A percentile compares a stretch with the other conserved stretches of the same genome.
Evolutionary conservation across 2,797 vertebrate genomes (phyloP).

Genomic region (Anguilla obscura): DNA sequence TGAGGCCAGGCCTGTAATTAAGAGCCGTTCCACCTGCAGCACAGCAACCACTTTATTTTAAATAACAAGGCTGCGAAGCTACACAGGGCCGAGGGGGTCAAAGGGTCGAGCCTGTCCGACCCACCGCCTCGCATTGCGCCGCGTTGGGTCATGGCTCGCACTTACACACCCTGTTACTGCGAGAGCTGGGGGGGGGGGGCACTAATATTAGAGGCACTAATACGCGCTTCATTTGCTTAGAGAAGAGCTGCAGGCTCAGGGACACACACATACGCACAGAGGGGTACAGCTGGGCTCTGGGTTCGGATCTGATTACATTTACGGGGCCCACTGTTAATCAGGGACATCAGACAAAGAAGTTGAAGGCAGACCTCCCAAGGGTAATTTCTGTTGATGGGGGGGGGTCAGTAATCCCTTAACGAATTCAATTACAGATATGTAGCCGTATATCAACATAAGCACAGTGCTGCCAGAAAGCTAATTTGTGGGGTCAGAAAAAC

Average conservation of each 20-base stretch:
- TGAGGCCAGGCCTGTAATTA: constrained; percentile 56
- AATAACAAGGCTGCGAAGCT: constrained; percentile 63
- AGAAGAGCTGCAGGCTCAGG: background rate
- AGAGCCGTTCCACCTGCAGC: constrained; percentile 63
- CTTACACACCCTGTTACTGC: background rate
- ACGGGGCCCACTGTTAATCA: constrained; percentile 17
- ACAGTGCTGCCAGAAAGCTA: constrained; percentile 39
- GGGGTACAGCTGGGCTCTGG: constrained; percentile 18
- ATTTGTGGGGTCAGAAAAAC: constrained; percentile 51
- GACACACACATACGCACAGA: background rate
- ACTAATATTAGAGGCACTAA: background rate
- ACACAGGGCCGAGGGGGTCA: constrained; percentile 20
- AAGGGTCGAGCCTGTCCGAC: background rate
- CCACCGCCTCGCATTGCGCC: background rate
- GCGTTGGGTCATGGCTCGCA: background rate
- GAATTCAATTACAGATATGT: constrained; percentile 59
- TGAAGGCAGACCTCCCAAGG: constrained; percentile 31
- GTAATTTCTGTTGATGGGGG: constrained; percentile 38
- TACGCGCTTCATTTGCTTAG: background rate
- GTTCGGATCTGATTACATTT: constrained; percentile 30
- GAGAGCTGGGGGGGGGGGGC: background rate
- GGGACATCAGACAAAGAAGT: constrained; percentile 40
- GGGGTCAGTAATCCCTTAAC: constrained; percentile 59
- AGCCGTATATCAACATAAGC: constrained; percentile 51
- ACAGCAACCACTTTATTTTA: constrained; percentile 59